Percentiles rank a stretch among this genome's conserved stretches.
These are phyloP conservation scores for Aix galericulata DNA, from an alignment of 2,113 vertebrate species.

Conservation along the genomic window DNA sequence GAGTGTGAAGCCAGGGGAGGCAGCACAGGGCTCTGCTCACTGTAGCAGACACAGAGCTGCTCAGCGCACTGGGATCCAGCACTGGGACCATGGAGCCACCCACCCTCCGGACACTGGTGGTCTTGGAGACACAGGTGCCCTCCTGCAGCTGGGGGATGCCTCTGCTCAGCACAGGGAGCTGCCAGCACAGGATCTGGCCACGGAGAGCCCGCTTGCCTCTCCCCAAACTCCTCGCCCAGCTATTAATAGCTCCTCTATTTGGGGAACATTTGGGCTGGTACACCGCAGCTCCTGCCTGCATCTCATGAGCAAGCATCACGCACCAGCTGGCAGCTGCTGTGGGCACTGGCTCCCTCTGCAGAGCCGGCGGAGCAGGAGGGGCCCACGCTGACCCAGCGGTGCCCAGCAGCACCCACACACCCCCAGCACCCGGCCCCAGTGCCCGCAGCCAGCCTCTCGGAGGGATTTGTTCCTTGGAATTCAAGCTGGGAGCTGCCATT, in stretches of 20 bases:
- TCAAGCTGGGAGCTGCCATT: neutral
- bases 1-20: neutral
- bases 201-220: neutral
- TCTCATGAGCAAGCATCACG: too few relatives aligned
- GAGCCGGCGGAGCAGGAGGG: neutral
- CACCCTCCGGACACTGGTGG: too few relatives aligned
- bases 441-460: neutral
- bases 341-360: neutral
- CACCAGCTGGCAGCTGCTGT: neutral
- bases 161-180: neutral
- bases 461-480: too few relatives aligned
- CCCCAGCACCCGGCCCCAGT: neutral
- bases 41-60: too few relatives aligned
- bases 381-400: neutral
- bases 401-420: neutral
- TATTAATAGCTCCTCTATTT: neutral
- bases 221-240: neutral
- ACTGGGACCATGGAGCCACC: neutral
- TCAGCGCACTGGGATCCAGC: neutral
- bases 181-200: neutral
- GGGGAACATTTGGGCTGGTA: neutral
- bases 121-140: too few relatives aligned
- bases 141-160: neutral
- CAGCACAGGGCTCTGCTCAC: neutral
- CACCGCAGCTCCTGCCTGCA: neutral